These are phyloP conservation scores for Umimayanthus chanpuru DNA, from an alignment of 92 coral and sea anemone genomes.

Conservation along the genomic window DNA sequence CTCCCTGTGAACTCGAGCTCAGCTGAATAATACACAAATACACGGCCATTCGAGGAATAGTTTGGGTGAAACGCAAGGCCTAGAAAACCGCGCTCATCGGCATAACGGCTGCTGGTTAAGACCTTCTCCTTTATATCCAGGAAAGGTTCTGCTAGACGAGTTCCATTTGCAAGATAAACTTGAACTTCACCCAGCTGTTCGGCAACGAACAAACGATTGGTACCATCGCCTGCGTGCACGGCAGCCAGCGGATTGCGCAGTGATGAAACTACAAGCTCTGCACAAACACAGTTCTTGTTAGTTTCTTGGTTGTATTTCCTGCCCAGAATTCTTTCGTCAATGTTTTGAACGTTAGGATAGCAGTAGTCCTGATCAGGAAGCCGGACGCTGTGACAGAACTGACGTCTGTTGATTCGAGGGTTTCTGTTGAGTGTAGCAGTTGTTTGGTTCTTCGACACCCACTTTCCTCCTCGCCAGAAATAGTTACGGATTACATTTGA, in stretches of 20 bases:
- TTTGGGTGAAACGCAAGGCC: slow-evolving; percentile 90
- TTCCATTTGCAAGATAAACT: slow-evolving; percentile 64
- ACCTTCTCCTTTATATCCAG: slow-evolving; percentile 76
- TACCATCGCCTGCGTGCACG: slow-evolving; percentile 88
- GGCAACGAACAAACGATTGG: slow-evolving; percentile 81
- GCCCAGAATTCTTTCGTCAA: slow-evolving; percentile 57
- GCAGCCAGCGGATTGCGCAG: slow-evolving; percentile 86
- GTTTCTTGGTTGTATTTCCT: slow-evolving; percentile 62
- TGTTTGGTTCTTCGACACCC: slow-evolving; percentile 40
- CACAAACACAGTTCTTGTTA: slow-evolving; percentile 79
- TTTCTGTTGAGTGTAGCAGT: not conserved
- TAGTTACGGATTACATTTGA: slow-evolving; percentile 62
- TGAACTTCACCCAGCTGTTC: slow-evolving; percentile 83
- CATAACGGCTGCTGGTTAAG: slow-evolving; percentile 57
- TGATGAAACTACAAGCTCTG: slow-evolving; percentile 66
- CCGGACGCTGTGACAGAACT: slow-evolving; percentile 63
- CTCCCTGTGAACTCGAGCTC: not conserved
- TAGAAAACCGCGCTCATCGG: slow-evolving; percentile 89
- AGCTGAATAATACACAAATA: slow-evolving; percentile 86
- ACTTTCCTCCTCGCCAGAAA: slow-evolving; percentile 52
- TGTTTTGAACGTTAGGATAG: slow-evolving; percentile 74
- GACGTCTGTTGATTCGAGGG: not conserved
- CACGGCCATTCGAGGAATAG: slow-evolving; percentile 72
- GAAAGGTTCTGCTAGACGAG: slow-evolving; percentile 65
- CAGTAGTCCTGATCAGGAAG: slow-evolving; percentile 75